Percentiles rank a stretch among this genome's conserved stretches.
Evolutionary conservation across 1,140 invertebrate species (phyloP).

Genomic region (Drosophila pallidifrons): DNA sequence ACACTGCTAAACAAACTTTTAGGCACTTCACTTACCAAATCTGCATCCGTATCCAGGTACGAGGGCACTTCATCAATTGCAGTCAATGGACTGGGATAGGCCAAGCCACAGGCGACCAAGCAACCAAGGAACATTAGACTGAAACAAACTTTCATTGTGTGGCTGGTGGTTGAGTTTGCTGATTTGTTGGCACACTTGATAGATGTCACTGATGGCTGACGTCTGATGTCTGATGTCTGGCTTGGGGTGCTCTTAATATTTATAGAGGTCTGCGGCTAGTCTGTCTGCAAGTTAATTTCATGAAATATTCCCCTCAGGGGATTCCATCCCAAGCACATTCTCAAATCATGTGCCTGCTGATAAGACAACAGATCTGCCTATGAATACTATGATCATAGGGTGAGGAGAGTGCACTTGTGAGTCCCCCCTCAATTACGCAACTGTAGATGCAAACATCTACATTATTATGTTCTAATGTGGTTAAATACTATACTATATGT

Average conservation of each 20-base stretch:
- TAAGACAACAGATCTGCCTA: conserved; percentile 41
- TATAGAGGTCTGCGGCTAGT: not conserved
- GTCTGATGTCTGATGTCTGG: conserved; percentile 13
- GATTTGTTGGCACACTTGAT: conserved; percentile 6
- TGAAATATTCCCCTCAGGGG: conserved; percentile 50
- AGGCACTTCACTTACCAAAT: conserved; percentile 33
- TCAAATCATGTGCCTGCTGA: conserved; percentile 41
- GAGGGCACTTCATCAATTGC: conserved; percentile 1
- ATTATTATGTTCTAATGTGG: not conserved
- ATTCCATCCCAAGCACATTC: conserved; percentile 58
- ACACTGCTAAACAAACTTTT: no score
- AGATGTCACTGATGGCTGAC: conserved; percentile 23
- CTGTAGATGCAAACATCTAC: not conserved
- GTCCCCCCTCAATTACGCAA: conserved; percentile 2
- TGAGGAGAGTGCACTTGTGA: not conserved
- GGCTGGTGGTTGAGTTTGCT: conserved; percentile 13
- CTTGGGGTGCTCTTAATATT: conserved; percentile 10
- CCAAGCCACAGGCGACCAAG: conserved; percentile 27
- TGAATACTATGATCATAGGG: not conserved
- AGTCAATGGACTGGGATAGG: conserved; percentile 41
- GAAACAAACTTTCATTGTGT: conserved; percentile 48
- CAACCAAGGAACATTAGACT: conserved; percentile 29
- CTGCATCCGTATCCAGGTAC: conserved; percentile 8
- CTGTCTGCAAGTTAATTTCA: conserved; percentile 34
- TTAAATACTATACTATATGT: not conserved